A percentile compares a stretch with the other conserved stretches of the same genome.
These are phyloP conservation scores for Lamprologus ornatipinnis DNA, from an alignment of 2,113 vertebrate genomes.

Conservation along the genomic window DNA sequence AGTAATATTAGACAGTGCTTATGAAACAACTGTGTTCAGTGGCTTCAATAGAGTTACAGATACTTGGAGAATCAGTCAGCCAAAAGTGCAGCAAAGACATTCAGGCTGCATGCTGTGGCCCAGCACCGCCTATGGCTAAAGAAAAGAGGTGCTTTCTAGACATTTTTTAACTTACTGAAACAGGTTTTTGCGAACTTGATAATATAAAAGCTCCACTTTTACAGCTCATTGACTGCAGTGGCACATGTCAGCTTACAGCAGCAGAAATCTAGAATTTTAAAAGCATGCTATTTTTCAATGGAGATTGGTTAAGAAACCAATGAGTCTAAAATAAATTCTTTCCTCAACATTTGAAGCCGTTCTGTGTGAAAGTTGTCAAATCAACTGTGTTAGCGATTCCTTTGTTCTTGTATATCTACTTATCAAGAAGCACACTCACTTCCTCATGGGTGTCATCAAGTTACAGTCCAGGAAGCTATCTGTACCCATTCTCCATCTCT, in stretches of 20 bases:
- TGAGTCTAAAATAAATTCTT: not conserved
- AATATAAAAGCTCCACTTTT: not conserved
- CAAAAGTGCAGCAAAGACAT: not conserved
- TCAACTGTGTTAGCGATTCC: not conserved
- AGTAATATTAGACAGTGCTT: not conserved
- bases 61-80: not conserved
- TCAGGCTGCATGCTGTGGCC: not conserved
- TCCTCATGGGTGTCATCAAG: not conserved
- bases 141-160: not conserved
- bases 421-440: not conserved
- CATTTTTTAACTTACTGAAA: not conserved
- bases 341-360: not conserved
- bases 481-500: constrained; percentile 17
- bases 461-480: not conserved
- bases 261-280: not conserved
- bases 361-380: not conserved
- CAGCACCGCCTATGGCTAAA: not conserved
- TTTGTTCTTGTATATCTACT: not conserved
- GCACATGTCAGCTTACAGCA: not conserved
- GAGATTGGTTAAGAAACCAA: not conserved
- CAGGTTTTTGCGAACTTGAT: not conserved
- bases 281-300: not conserved
- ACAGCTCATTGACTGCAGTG: not conserved
- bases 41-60: not conserved
- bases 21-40: not conserved